Base-by-base conservation (phyloP, 2,797 vertebrate species). In the Anas acuta region DNA sequence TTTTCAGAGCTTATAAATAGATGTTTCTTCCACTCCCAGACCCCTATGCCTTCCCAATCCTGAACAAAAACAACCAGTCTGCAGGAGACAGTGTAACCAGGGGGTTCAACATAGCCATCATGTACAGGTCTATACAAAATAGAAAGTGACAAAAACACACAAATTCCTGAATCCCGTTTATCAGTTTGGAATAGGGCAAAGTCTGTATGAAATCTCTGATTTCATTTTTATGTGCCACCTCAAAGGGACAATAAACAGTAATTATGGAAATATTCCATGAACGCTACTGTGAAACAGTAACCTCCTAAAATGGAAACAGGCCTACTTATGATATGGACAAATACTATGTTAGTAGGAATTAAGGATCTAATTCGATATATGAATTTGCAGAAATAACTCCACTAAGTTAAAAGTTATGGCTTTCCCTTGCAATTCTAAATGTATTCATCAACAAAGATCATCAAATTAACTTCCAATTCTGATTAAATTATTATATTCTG, bases 301-400 rank as follows among this genome's bases (percentile, higher is more conserved):
- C 47, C 30, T 89, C 47, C 39, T 43, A 73, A 69, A 13, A 79
- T 8, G n/a, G 60, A 77, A 90, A 61, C 11, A 77, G 64, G 9
- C 9, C 33, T 49, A 45, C 69, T 75, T 26, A 57, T 43, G 32
- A 71, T 43, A 58, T 5, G 45, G 82, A 91, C 21, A 92, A 69
- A 86, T 39, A 72, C 88, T 2, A 1, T 35, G 11, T 58, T 75
- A 86, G 45, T 13, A 67, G 53, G 41, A 88, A 85, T 66, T 84
- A 84, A 78, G 43, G 41, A 78, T 81, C 58, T 23, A 79, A 60
- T 76, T 93, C 71, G 81, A 73, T 32, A 76, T 88, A 90, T 81
- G 51, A 69, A 70, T 94, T 88, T 93, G 86, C 17, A 76, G 64
- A 57, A 82, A 61, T 77, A 35, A 3, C 6, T 70, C 14, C 57